Base-by-base conservation (phyloP, 2,888 invertebrate genomes). In the Chrysodeixis includens region DNA sequence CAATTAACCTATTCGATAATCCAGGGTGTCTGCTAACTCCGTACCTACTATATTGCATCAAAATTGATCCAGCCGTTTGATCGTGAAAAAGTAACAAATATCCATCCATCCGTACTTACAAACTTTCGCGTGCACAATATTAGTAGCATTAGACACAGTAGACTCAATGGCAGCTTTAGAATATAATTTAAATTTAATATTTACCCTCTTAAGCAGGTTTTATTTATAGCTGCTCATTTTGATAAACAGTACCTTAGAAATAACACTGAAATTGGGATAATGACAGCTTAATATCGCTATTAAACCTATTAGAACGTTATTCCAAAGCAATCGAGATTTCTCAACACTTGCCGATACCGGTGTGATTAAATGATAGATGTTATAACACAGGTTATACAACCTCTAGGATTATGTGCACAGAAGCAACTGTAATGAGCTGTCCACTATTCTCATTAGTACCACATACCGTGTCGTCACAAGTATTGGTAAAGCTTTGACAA, bases 331-430 rank as follows among this genome's bases (percentile, higher is more conserved):
- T 10, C 2, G 18, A 35, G 16, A 14, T 72, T 65, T 58, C 69
- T 30, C 56, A 71, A 58, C 56, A 66, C 6, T 40, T 20, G 35
- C 58, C 58, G 46, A 56, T 66, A 52, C 30, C 30, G 56, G 30
- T 66, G 56, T 35, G 12, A n/a, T 4, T 20, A 14, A 14, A 26
- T 18, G 18, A 16, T 30, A 6, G 30, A 40, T 70, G 66, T 72
- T 46, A 70, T 72, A 70, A 72, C 55, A n/a, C 5, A 12, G 9
- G 0, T 54, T 14, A 59, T 67, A 30, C 54, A 30, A 26, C 56
- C 61, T 40, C 30, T 3, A 10, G 7, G 56, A 51, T 40, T 35
- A 71, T 32, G 46, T 57, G 26, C 30, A 9, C 0, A 12, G 7
- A 16, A 2, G 10, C 0, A 53, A 9, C 7, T 14, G 5, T 14